Conservation (phyloP, 2,113 vertebrate genomes). For the Calidris pygmaea region DNA sequence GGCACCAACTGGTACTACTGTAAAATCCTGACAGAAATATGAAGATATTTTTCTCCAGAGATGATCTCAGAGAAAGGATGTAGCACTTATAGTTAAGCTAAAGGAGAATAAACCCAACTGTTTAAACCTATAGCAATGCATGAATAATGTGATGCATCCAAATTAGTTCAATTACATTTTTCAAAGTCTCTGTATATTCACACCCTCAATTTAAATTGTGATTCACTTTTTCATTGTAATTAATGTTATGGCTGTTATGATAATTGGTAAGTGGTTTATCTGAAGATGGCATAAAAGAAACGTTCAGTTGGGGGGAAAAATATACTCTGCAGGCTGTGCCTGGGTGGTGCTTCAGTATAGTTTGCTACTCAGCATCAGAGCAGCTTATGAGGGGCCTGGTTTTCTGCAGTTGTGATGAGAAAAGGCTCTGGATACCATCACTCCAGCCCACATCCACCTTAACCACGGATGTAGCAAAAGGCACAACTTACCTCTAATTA, state of each 20-base stretch:
- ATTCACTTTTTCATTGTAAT: background rate
- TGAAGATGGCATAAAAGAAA: background rate
- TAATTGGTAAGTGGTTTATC: background rate
- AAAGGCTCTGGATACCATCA: background rate
- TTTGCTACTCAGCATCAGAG: background rate
- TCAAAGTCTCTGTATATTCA: background rate
- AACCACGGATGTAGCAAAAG: background rate
- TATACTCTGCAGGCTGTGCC: background rate
- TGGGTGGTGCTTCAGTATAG: background rate
- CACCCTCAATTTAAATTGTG: background rate
- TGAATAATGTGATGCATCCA: background rate
- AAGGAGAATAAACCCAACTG: background rate
- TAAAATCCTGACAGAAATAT: background rate
- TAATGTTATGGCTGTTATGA: background rate
- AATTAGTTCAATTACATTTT: background rate
- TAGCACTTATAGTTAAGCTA: background rate
- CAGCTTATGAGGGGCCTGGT: background rate
- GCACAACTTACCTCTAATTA: background rate
- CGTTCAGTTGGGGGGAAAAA: rapidly evolving
- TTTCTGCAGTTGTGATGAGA: background rate
- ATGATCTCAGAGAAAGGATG: background rate
- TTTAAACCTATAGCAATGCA: background rate
- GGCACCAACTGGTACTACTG: background rate
- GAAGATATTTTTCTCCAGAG: background rate
- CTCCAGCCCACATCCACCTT: background rate